Conservation (phyloP, 2,888 invertebrate genomes). For the Melanchra persicariae region DNA sequence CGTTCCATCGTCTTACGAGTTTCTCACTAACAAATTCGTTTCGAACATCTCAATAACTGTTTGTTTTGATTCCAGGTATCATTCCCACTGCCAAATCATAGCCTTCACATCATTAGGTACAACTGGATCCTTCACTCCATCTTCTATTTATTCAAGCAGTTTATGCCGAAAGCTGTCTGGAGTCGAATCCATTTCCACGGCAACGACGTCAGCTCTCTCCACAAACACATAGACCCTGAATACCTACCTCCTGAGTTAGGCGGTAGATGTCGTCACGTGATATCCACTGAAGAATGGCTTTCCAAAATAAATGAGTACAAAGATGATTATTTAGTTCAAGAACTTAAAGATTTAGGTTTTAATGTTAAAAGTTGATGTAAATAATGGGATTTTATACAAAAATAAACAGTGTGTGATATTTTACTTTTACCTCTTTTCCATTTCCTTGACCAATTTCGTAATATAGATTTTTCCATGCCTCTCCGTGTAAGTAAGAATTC, state of each 20-base stretch:
- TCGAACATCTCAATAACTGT: too few relatives aligned
- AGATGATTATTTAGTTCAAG: constrained; percentile 90
- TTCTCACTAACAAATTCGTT: neutral
- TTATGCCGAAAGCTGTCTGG: constrained; percentile 92
- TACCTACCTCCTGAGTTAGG: constrained; percentile 84
- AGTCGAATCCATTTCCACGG: constrained; percentile 87
- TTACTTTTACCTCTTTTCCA: constrained; percentile 12
- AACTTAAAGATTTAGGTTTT: constrained; percentile 92
- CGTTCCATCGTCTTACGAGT: neutral
- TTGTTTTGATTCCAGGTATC: constrained; percentile 89
- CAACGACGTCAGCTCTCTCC: constrained; percentile 81
- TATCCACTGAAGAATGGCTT: constrained; percentile 92
- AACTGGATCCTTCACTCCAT: constrained; percentile 94
- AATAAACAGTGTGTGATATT: neutral
- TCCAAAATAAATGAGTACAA: constrained; percentile 88
- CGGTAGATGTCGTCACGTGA: constrained; percentile 89
- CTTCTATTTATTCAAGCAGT: constrained; percentile 94
- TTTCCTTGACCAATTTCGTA: neutral
- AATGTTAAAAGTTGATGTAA: constrained; percentile 69
- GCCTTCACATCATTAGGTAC: constrained; percentile 94
- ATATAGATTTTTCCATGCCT: too few relatives aligned
- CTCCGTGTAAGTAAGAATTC: too few relatives aligned
- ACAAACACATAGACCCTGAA: constrained; percentile 80
- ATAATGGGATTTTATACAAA: constrained; percentile 3
- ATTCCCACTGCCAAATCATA: constrained; percentile 93